Evolutionary conservation across 2,888 invertebrate species (phyloP), one percentile per base, ranked within the genome.

Genomic region (Xestia sexstrigata): DNA sequence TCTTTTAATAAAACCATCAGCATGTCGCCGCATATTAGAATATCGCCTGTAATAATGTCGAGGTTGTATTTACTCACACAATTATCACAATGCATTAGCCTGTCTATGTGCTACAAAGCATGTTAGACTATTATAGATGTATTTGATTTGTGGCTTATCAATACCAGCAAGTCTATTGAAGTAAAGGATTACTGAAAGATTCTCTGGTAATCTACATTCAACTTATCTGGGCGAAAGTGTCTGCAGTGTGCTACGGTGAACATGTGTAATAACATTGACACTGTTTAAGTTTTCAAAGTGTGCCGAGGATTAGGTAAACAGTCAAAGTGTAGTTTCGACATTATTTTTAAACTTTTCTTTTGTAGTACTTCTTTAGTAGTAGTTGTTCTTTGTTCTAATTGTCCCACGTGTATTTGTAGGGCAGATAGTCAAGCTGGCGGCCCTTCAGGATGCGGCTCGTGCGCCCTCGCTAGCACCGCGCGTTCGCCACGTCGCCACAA

Each of bases 401-500:
- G 13, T 45, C 42, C 42, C 49, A 20, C 72, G n/a, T 72, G 13
- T 84, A 74, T 91, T 91, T 90, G 70, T 89, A 96, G 96, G 94
- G 92, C 93, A 95, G 92, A 91, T 95, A 97, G 97, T 98, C 97
- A 97, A 98, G 97, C 98, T 98, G 98, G 98, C 98, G 97, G 97
- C 98, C 98, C 97, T 97, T 96, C 97, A 97, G 97, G 97, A 98
- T 97, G 97, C 94, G 97, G 97, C 97, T 97, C 97, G 97, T 97
- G 97, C 97, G 97, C 97, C 97, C 97, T 97, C 98, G 97, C 96
- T 95, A 97, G 93, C 94, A 95, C 92, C 95, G 96, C 95, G 97
- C 95, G 95, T 96, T 90, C 97, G 97, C 89, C 97, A 97, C 97
- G 97, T 97, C 92, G 97, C 97, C 93, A 98, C 98, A 90, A 96